A percentile compares a stretch with the other conserved stretches of the same genome.
These are phyloP conservation scores for Centropyge bicolor DNA, from an alignment of 2,797 vertebrate species.

Conservation along the genomic window DNA sequence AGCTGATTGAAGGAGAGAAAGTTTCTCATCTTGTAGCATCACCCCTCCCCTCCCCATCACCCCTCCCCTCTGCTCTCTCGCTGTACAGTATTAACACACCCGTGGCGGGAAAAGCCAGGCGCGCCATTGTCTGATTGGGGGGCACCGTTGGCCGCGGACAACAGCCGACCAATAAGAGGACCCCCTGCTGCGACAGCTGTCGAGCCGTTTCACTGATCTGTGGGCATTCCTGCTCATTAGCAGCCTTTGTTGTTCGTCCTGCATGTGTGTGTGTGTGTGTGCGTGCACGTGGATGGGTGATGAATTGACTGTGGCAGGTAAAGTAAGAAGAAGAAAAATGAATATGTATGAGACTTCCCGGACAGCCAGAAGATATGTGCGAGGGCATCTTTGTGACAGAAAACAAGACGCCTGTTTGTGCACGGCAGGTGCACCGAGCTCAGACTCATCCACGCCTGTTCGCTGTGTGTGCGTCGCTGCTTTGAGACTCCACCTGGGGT, in stretches of 20 bases:
- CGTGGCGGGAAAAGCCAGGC: slow-evolving; percentile 66
- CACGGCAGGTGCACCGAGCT: slow-evolving; percentile 48
- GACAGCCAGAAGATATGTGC: slow-evolving; percentile 18
- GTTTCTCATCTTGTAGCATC: slow-evolving; percentile 13
- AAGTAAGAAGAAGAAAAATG: slow-evolving; percentile 32
- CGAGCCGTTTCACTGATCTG: slow-evolving; percentile 70
- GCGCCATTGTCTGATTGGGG: slow-evolving; percentile 65
- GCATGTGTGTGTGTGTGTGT: slow-evolving; percentile 45
- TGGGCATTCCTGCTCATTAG: slow-evolving; percentile 76
- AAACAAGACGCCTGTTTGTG: slow-evolving; percentile 31
- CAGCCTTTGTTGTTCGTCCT: slow-evolving; percentile 57
- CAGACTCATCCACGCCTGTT: not conserved
- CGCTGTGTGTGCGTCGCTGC: not conserved
- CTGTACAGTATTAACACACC: slow-evolving; percentile 55
- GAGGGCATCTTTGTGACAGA: slow-evolving; percentile 47
- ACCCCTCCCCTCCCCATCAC: not conserved
- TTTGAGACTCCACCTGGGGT: slow-evolving; percentile 59
- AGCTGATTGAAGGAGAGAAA: not conserved
- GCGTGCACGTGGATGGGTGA: slow-evolving; percentile 38
- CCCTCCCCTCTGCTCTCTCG: slow-evolving; percentile 12
- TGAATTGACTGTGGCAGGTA: slow-evolving; percentile 74
- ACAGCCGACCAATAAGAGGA: slow-evolving; percentile 64
- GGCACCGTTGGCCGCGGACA: slow-evolving; percentile 43
- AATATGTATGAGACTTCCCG: slow-evolving; percentile 65
- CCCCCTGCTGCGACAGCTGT: slow-evolving; percentile 63